Conservation (phyloP, 2,888 invertebrate species). For the Pammene fasciana region DNA sequence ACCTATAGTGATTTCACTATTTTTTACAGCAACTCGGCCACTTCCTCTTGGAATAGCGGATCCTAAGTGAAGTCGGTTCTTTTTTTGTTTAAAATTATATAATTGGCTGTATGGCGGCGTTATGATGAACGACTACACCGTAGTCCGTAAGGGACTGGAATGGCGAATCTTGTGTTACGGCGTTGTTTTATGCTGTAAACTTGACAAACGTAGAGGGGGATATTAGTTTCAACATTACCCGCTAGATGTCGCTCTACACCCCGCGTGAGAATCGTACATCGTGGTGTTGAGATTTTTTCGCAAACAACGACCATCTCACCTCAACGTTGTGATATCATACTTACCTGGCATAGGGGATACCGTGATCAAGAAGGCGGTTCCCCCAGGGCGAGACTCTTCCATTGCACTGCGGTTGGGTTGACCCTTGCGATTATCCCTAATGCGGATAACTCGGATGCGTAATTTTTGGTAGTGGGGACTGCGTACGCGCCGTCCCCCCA, state of each 20-base stretch:
- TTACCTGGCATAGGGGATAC: conserved; percentile 14
- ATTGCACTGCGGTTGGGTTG: neutral
- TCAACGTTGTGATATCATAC: neutral
- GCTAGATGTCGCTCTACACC: neutral
- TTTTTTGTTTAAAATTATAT: too few relatives aligned
- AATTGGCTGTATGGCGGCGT: too few relatives aligned
- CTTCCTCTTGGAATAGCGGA: too few relatives aligned
- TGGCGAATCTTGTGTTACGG: too few relatives aligned
- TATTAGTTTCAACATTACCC: neutral
- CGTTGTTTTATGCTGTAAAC: too few relatives aligned
- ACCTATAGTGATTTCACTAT: too few relatives aligned
- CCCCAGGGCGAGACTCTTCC: neutral
- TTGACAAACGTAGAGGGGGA: too few relatives aligned
- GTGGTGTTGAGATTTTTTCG: conserved; percentile 7
- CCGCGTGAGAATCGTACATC: neutral
- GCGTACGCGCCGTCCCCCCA: neutral
- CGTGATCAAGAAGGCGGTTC: conserved; percentile 14
- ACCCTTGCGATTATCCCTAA: conserved; percentile 19
- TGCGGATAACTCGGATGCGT: conserved; percentile 13
- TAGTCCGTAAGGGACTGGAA: too few relatives aligned
- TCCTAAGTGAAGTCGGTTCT: too few relatives aligned
- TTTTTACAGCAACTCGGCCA: too few relatives aligned
- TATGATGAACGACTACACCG: too few relatives aligned
- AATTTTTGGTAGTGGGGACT: conserved; percentile 18
- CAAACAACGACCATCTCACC: neutral